A percentile compares a stretch with the other conserved stretches of the same genome.
phyloP scores from a whole-genome alignment of 2,888 invertebrate genomes.

The Teleogryllus oceanicus region DNA sequence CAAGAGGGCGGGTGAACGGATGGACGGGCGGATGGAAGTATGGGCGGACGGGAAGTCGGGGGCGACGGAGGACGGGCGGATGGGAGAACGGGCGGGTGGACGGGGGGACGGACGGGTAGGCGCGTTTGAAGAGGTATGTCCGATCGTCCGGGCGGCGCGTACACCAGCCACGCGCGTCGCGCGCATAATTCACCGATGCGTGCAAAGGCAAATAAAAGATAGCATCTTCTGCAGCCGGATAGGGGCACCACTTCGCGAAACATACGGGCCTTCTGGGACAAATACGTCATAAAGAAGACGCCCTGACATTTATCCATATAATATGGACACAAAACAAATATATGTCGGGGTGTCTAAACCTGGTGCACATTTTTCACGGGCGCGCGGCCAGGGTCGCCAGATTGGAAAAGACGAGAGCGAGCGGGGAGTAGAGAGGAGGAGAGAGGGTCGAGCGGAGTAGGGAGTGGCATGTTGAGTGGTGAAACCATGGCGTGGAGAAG shows the following conservation, averaged over 20 bases:
- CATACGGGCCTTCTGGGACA: neutral
- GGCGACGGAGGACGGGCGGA: too few relatives aligned
- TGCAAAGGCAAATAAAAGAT: neutral
- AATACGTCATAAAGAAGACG: constrained; percentile 7
- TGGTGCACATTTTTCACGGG: constrained; percentile 10
- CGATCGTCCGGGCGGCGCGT: neutral
- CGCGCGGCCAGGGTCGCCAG: neutral
- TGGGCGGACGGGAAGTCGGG: too few relatives aligned
- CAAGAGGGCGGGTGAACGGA: too few relatives aligned
- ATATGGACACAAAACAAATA: constrained; percentile 18
- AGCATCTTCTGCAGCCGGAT: neutral
- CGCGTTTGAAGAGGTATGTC: too few relatives aligned
- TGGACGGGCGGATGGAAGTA: too few relatives aligned
- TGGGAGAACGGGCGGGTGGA: too few relatives aligned
- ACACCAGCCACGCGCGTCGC: neutral
- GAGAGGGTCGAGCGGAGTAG: neutral
- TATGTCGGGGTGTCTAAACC: constrained; percentile 1
- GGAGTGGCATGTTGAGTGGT: neutral
- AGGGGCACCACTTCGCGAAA: neutral
- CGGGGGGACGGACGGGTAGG: too few relatives aligned
- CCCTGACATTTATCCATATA: neutral
- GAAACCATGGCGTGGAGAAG: too few relatives aligned
- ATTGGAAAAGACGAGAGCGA: neutral
- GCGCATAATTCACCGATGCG: neutral
- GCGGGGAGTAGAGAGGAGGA: neutral